Conservation (phyloP, 1,140 invertebrate genomes). For the Chlorops oryzae region DNA sequence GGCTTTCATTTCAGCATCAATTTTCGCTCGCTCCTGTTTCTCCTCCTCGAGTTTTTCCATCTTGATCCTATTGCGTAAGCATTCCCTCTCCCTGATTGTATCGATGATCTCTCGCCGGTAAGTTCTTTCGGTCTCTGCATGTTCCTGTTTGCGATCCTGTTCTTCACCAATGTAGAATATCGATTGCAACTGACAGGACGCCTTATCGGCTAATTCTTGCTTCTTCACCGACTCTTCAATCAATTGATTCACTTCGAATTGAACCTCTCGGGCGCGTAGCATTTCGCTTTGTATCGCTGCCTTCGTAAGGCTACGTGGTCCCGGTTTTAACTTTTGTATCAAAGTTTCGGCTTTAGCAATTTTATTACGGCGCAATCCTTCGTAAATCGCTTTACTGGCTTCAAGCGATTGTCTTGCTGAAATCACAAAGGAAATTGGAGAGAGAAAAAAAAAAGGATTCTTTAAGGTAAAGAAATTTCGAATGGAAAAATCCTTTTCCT, state of each 20-base stretch:
- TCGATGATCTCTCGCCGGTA: slow-evolving; percentile 30
- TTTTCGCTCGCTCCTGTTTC: background rate
- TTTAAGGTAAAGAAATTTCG: no score
- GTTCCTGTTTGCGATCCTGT: slow-evolving; percentile 20
- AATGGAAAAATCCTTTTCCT: no score
- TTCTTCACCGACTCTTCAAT: slow-evolving; percentile 20
- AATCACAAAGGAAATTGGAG: no score
- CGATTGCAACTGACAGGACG: slow-evolving; percentile 27
- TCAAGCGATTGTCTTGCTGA: no score
- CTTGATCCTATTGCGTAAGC: slow-evolving; percentile 17
- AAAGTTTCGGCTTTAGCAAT: slow-evolving; percentile 33
- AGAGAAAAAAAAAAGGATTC: no score
- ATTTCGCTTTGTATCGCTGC: slow-evolving; percentile 38
- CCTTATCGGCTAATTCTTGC: slow-evolving; percentile 21
- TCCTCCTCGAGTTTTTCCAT: slow-evolving; percentile 18
- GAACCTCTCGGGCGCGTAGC: slow-evolving; percentile 28
- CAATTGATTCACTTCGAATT: slow-evolving; percentile 31
- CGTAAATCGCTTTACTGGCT: slow-evolving; percentile 19
- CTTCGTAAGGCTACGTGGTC: slow-evolving; percentile 32
- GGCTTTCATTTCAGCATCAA: slow-evolving; percentile 15
- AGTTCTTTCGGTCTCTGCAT: slow-evolving; percentile 18
- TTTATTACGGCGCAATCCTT: slow-evolving; percentile 12
- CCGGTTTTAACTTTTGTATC: slow-evolving; percentile 34
- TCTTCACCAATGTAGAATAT: slow-evolving; percentile 29
- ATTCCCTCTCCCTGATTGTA: slow-evolving; percentile 26